phyloP scores from a whole-genome alignment of 37 sponge, comb jelly and placozoan species.

The Cliona cf. orientalis region DNA sequence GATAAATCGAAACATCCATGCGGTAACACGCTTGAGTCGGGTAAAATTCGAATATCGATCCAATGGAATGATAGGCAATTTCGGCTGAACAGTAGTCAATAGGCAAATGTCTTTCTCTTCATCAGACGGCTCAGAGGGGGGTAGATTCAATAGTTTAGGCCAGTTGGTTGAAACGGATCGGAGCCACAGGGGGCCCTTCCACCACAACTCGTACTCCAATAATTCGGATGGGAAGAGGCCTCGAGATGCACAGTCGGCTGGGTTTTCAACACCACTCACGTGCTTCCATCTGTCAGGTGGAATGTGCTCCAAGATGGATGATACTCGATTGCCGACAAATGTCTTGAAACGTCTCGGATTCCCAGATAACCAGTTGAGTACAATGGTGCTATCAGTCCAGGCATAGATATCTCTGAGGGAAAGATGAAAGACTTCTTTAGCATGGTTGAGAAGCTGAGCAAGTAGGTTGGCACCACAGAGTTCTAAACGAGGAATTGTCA shows the following conservation, averaged over 20 bases:
- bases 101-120: neutral
- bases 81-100: neutral
- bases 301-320: neutral
- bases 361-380: too few species aligned
- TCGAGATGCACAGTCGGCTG: too few species aligned
- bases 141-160: neutral
- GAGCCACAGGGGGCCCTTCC: slow-evolving; percentile 34
- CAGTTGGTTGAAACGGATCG: neutral
- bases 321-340: too few species aligned
- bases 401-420: slow-evolving; percentile 1
- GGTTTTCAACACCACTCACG: slow-evolving; percentile 6
- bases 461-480: slow-evolving; percentile 15
- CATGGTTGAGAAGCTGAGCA: neutral
- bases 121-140: neutral
- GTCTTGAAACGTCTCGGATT: too few species aligned
- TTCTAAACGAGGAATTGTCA: too few species aligned
- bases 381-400: too few species aligned
- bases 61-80: neutral
- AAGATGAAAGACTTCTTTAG: neutral
- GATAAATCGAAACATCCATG: slow-evolving; percentile 19
- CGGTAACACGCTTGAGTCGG: neutral
- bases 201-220: slow-evolving; percentile 10
- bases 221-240: slow-evolving; percentile 10
- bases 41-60: neutral
- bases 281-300: slow-evolving; percentile 22